Base-by-base conservation (phyloP, 2,113 vertebrate genomes). In the Empidonax traillii region DNA sequence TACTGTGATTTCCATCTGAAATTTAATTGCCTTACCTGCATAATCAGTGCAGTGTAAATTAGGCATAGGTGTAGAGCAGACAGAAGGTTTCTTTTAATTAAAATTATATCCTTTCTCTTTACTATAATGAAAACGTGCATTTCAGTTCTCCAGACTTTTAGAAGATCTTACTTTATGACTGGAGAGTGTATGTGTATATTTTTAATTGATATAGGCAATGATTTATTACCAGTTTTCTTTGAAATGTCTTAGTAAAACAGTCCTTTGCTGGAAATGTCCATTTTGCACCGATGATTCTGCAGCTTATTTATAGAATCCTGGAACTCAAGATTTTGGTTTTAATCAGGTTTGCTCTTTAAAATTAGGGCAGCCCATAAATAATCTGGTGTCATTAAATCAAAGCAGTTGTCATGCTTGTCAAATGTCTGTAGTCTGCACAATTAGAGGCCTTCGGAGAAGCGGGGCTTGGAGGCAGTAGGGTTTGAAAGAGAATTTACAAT, bases 401-500 rank as follows among this genome's bases (percentile, higher is more conserved):
- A 96, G 68, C 37, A 82, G 69, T 71, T 87, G 63, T 91, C 93
- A 83, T 59, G 78, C 76, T 90, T 81, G 65, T 95, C 94, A 96
- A 94, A 92, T 63, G 18, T 76, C 74, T 65, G 23, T 67, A 85
- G 87, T 78, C 73, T 77, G 61, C 87, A 89, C 87, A 93, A 92
- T 91, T 92, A 95, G 80, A 89, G 47, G 43, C 55, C 82, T 47
- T 67, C 9, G 2, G 71, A 86, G 41, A 74, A 55, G n/a, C 2
- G 0, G 22, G 31, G 14, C 7, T 47, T 39, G 6, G 24, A 33
- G 53, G 10, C 43, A 58, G 23, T 30, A 47, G 0, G 0, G 18
- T 95, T 93, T 96, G 84, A 97, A 96, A 95, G 91, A 93, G 91
- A 96, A 94, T 94, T 90, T 93, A 71, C 51, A 87, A 93, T 96